These are phyloP conservation scores for Trissoscelio sp. DNA, from an alignment of 2,888 invertebrate genomes.

Conservation along the genomic window DNA sequence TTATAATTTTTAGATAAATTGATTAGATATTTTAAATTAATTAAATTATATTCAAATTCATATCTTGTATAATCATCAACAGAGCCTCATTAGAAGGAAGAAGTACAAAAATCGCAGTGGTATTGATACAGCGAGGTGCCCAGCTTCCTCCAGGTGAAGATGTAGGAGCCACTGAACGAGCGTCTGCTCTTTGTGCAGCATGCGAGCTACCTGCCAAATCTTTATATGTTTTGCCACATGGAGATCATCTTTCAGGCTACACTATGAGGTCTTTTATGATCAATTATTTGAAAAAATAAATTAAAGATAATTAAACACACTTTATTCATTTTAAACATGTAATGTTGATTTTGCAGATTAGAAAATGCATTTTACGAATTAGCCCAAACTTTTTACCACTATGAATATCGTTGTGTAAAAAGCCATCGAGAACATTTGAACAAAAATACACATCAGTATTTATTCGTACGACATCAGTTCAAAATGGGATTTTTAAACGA, in stretches of 20 bases:
- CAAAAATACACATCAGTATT: slow-evolving; percentile 94
- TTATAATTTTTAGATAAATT: no score
- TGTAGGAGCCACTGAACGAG: slow-evolving; percentile 94
- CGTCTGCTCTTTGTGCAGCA: slow-evolving; percentile 94
- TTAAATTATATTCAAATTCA: neutral
- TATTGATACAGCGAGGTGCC: slow-evolving; percentile 94
- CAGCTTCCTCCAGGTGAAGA: slow-evolving; percentile 92
- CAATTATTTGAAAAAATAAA: no score
- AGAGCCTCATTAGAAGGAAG: slow-evolving; percentile 90
- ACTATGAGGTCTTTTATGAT: slow-evolving; percentile 84
- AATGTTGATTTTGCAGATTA: slow-evolving; percentile 87
- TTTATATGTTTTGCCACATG: slow-evolving; percentile 95
- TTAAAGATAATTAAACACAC: no score
- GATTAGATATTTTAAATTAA: no score
- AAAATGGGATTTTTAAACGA: slow-evolving; percentile 98
- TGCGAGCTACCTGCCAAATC: slow-evolving; percentile 97
- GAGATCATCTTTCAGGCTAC: slow-evolving; percentile 92
- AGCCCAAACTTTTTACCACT: slow-evolving; percentile 95
- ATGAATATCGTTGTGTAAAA: slow-evolving; percentile 93
- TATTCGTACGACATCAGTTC: slow-evolving; percentile 98
- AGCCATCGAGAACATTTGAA: slow-evolving; percentile 95
- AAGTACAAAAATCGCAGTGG: slow-evolving; percentile 91
- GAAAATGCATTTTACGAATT: slow-evolving; percentile 97
- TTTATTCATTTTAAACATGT: slow-evolving; percentile 30
- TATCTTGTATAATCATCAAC: slow-evolving; percentile 21